Evolutionary conservation across 2,797 vertebrate species (phyloP), one percentile per base, ranked within the genome.

Genomic region (Sandelia bainsii): DNA sequence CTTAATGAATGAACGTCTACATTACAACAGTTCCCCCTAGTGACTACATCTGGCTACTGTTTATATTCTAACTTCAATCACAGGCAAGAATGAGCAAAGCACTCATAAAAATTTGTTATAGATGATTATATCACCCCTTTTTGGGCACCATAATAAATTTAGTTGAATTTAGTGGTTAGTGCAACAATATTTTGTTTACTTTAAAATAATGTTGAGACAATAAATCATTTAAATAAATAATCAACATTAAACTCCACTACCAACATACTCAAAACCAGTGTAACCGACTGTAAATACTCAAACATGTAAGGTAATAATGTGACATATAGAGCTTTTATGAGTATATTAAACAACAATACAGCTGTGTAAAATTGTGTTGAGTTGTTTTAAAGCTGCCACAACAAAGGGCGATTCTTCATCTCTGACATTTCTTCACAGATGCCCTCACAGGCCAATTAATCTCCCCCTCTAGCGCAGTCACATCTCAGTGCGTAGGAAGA

Each of bases 1-100:
- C 72, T 83, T 89, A 69, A 87, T 89, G 82, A 92, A 91, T 91
- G 91, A 79, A 85, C n/a, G 40, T 60, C 9, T 27, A 61, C 17
- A 22, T 40, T 17, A 19, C 81, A 88, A 89, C 72, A 90, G 68
- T 52, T 3, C 88, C 90, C 75, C 52, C 91, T 93, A 52, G 64
- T 86, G 92, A 48, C 69, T 3, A 65, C 3, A 83, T 16, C 11
- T 22, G 53, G 75, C 20, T 34, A 75, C 29, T 59, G 50, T 62
- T 70, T 54, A 65, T 71, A 11, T 9, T 39, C 9, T 42, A 64
- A 81, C 72, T 84, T 27, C 82, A 51, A 70, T 71, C 32, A 50
- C 25, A 72, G 3, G 14, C 17, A 40, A 71, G 68, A 54, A 59
- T 61, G 62, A 75, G 62, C 39, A 61, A 44, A 60, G 49, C 53